A percentile compares a stretch with the other conserved stretches of the same genome.
Conservation (phyloP, 2,113 vertebrate species). For the Gnathonemus echidnorhynchus region DNA sequence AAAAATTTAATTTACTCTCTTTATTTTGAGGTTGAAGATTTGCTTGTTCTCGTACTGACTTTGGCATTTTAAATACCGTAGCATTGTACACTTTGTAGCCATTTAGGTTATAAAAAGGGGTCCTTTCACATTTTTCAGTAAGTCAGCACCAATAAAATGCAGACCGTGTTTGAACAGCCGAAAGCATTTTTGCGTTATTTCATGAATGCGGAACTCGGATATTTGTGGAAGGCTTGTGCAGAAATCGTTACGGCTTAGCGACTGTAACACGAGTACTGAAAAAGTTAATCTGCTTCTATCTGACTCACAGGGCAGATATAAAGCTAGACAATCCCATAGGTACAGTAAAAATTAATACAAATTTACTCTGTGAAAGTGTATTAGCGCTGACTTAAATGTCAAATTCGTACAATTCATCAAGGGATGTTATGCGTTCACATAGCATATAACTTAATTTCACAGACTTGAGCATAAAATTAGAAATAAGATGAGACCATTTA, state of each 20-base stretch:
- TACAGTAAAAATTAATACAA: not conserved
- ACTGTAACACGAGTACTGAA: not conserved
- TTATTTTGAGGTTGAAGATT: slow-evolving; percentile 34
- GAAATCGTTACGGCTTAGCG: not conserved
- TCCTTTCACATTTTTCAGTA: slow-evolving; percentile 6
- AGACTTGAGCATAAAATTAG: not conserved
- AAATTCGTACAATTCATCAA: not conserved
- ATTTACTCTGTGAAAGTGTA: not conserved
- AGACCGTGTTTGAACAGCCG: slow-evolving; percentile 11
- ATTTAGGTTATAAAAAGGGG: not conserved
- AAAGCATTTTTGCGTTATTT: not conserved
- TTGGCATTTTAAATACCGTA: not conserved
- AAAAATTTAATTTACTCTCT: slow-evolving; percentile 27
- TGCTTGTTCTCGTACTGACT: slow-evolving; percentile 27
- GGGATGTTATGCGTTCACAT: not conserved
- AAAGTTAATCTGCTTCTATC: not conserved
- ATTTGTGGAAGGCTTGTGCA: not conserved
- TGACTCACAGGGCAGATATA: not conserved
- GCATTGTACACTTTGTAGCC: slow-evolving; percentile 6
- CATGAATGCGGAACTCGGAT: not conserved
- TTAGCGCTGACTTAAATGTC: not conserved
- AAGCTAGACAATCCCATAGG: not conserved
- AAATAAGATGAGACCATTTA: not conserved
- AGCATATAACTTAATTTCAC: slow-evolving; percentile 3
- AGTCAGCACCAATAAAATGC: slow-evolving; percentile 18